Evolutionary conservation across 2,888 invertebrate species (phyloP).

Genomic region (Eutolmus rufibarbis): DNA sequence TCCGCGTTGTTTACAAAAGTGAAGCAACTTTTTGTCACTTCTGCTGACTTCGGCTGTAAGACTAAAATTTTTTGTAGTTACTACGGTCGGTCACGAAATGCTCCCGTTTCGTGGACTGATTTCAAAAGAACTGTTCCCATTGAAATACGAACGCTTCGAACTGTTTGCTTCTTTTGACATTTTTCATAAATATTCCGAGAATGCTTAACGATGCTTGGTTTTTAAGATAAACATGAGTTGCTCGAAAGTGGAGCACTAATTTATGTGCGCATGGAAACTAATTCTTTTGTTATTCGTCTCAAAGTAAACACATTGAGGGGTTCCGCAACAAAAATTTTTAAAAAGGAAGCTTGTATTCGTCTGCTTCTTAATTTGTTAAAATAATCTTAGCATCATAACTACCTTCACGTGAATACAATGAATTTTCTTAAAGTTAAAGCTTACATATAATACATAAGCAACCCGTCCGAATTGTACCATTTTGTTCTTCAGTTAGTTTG

Average conservation of each 20-base stretch:
- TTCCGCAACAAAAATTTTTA: too few species aligned
- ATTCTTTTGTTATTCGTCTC: neutral
- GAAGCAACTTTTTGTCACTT: neutral
- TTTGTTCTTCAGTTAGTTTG: too few species aligned
- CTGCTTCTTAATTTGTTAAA: too few species aligned
- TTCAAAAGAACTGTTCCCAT: constrained; percentile 18
- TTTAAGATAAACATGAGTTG: neutral
- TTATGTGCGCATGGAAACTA: neutral
- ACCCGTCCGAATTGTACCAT: too few species aligned
- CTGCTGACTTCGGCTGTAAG: neutral
- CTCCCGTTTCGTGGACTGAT: constrained; percentile 16
- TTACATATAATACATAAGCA: too few species aligned
- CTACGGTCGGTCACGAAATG: neutral
- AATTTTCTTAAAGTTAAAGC: too few species aligned
- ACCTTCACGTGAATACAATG: too few species aligned
- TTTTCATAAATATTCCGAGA: neutral
- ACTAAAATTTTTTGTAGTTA: neutral
- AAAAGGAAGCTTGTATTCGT: too few species aligned
- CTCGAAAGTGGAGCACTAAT: neutral
- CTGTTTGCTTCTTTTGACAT: neutral
- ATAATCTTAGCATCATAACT: too few species aligned
- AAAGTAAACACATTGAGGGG: neutral
- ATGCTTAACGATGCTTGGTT: neutral
- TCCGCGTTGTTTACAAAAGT: neutral
- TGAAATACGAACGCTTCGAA: neutral